These are phyloP conservation scores for Spodoptera frugiperda DNA, from an alignment of 1,140 invertebrate species.

Conservation along the genomic window DNA sequence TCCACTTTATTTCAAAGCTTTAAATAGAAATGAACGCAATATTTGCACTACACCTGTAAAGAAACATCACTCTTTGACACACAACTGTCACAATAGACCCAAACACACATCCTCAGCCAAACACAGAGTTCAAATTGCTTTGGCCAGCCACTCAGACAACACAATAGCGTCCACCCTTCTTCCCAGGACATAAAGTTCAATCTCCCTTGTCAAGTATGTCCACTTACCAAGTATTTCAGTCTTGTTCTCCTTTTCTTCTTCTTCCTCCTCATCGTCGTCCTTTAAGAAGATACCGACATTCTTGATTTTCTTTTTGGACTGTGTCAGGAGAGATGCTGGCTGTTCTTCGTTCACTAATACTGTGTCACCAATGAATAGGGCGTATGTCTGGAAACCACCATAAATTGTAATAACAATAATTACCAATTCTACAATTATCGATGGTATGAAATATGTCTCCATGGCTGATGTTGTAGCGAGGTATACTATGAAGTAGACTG, in stretches of 20 bases:
- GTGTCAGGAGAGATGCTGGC: conserved; percentile 95
- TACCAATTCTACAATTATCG: no score
- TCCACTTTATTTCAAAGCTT: no score
- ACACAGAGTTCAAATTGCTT: not conserved
- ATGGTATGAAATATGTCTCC: no score
- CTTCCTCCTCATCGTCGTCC: conserved; percentile 96
- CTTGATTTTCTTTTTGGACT: conserved; percentile 98
- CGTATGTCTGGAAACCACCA: conserved; percentile 88
- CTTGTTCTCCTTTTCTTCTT: conserved; percentile 90
- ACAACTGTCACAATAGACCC: no score
- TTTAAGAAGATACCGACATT: conserved; percentile 98
- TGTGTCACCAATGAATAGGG: conserved; percentile 98
- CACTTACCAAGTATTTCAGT: conserved; percentile 85
- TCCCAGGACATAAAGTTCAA: not conserved
- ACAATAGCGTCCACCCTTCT: not conserved
- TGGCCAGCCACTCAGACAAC: not conserved
- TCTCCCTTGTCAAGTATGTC: not conserved
- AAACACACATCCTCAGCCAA: not conserved
- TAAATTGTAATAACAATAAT: no score
- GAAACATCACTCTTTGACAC: not conserved
- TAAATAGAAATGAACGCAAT: no score
- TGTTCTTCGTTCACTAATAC: conserved; percentile 97
- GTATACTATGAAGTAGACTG: no score
- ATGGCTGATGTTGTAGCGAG: no score
- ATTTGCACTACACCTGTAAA: not conserved